phyloP scores from a whole-genome alignment of 2,113 vertebrate genomes.

The Dipodomys ordii region DNA sequence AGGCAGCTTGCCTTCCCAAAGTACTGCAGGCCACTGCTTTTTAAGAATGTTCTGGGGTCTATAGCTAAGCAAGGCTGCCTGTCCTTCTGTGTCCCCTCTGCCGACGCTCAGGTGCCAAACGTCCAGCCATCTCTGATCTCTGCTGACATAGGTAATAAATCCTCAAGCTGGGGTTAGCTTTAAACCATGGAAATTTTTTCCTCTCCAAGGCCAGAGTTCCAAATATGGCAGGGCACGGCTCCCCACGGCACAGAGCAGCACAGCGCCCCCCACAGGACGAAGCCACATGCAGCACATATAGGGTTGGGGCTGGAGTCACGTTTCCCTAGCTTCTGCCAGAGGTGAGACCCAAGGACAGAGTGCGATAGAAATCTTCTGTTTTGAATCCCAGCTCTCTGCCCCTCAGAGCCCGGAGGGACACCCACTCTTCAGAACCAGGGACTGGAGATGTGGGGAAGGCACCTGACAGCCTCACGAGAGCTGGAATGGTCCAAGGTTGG shows the following conservation, averaged over 20 bases:
- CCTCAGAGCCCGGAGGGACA: neutral
- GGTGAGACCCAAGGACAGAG: neutral
- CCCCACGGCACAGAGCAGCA: neutral
- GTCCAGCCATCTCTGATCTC: neutral
- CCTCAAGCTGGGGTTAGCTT: neutral
- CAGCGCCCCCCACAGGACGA: neutral
- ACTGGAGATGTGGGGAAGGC: neutral
- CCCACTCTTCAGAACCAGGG: neutral
- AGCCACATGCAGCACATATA: rapidly evolving
- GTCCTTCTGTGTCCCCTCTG: rapidly evolving
- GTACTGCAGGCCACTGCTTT: neutral
- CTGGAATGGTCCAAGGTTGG: neutral
- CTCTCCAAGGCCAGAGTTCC: neutral
- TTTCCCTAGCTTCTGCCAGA: neutral
- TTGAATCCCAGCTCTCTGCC: neutral
- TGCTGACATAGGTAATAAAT: too few species aligned
- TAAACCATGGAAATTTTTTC: neutral
- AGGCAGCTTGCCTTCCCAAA: neutral
- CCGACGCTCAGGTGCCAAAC: neutral
- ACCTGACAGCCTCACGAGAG: neutral
- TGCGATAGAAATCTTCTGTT: neutral
- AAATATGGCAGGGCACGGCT: neutral
- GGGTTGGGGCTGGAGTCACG: too few species aligned
- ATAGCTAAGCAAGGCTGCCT: neutral
- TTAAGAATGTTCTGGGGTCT: neutral